Percentiles rank a stretch among this genome's conserved stretches.
Evolutionary conservation across 2,888 invertebrate species (phyloP).

Genomic region (Pachymerium ferrugineum): DNA sequence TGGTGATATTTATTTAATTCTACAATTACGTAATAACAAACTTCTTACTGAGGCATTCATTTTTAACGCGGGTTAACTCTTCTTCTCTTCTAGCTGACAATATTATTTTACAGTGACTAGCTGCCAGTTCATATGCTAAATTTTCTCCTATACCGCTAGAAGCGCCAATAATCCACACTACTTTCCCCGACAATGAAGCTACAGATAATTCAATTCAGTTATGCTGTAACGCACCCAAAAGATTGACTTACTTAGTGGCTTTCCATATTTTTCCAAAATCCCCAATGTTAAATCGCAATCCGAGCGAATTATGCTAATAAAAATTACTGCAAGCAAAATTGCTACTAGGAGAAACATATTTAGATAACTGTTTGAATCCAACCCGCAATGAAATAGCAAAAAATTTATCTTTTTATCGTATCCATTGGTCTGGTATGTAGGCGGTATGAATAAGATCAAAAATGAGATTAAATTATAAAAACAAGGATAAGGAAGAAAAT

Average conservation of each 20-base stretch:
- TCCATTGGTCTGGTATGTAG: no score
- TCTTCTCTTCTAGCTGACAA: constrained; percentile 61
- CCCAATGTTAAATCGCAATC: constrained; percentile 34
- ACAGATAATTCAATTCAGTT: background rate
- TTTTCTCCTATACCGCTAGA: constrained; percentile 76
- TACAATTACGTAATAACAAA: background rate
- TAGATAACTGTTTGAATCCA: background rate
- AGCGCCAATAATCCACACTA: constrained; percentile 78
- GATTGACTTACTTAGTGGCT: constrained; percentile 56
- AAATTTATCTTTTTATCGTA: no score
- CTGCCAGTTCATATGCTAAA: constrained; percentile 63
- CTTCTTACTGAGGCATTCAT: constrained; percentile 54
- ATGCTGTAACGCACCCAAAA: background rate
- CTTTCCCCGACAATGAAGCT: constrained; percentile 60
- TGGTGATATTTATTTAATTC: background rate
- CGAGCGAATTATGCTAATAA: constrained; percentile 1
- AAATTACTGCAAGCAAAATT: background rate
- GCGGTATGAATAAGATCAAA: no score
- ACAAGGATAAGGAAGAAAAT: no score
- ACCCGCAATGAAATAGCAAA: no score
- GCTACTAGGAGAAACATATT: background rate
- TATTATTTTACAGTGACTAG: constrained; percentile 60
- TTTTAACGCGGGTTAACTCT: constrained; percentile 61
- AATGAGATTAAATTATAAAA: no score
- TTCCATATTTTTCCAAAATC: constrained; percentile 56